Conservation (phyloP, 2,797 vertebrate species). For the Champsocephalus esox region DNA sequence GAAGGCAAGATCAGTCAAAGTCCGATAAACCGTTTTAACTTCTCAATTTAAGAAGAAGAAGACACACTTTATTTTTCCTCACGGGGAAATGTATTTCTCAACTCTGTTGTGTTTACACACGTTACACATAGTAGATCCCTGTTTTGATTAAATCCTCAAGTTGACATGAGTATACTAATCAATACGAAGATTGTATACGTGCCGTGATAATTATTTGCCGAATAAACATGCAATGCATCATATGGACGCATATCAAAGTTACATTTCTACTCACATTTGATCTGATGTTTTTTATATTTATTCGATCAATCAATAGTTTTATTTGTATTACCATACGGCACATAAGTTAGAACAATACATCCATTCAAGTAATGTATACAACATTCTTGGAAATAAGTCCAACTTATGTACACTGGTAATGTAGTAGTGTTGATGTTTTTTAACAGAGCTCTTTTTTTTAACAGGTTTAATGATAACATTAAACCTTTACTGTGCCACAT, state of each 20-base stretch:
- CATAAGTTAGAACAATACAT: too few relatives aligned
- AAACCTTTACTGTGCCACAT: not conserved
- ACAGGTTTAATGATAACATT: too few relatives aligned
- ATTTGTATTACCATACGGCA: too few relatives aligned
- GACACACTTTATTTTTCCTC: too few relatives aligned
- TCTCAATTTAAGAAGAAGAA: not conserved
- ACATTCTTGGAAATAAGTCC: not conserved
- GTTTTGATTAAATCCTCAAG: slow-evolving; percentile 5
- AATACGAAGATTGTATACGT: not conserved
- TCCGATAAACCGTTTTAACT: slow-evolving; percentile 22
- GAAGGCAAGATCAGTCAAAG: slow-evolving; percentile 75
- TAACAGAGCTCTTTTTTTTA: too few relatives aligned
- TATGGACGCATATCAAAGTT: not conserved
- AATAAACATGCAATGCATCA: not conserved
- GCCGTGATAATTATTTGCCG: too few relatives aligned
- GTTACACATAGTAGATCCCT: not conserved
- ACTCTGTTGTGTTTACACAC: too few relatives aligned
- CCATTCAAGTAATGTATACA: too few relatives aligned
- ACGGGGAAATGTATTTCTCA: too few relatives aligned
- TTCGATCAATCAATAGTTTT: too few relatives aligned
- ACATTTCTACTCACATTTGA: not conserved
- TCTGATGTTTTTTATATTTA: not conserved
- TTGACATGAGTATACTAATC: not conserved
- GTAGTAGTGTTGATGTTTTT: too few relatives aligned
- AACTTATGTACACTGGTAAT: not conserved